These are phyloP conservation scores for Danio jaintianensis DNA, from an alignment of 2,797 vertebrate species.

Conservation along the genomic window DNA sequence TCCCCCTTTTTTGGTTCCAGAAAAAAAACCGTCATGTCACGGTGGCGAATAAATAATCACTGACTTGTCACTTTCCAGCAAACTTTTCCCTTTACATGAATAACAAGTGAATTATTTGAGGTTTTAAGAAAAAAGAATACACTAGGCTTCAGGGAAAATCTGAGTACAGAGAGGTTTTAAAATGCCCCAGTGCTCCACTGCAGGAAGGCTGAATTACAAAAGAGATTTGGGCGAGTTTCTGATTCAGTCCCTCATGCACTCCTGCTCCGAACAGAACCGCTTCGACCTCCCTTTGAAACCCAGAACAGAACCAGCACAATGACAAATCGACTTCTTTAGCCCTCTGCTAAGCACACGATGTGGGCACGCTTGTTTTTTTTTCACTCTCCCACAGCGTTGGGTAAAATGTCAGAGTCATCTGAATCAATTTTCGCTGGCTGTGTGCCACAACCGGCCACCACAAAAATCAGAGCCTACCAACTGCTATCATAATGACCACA, in stretches of 20 bases:
- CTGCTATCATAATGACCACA: conserved; percentile 4
- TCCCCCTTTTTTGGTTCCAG: not conserved
- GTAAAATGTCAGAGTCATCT: conserved; percentile 68
- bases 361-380: conserved; percentile 24
- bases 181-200: not conserved
- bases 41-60: not conserved
- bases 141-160: not conserved
- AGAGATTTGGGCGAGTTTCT: not conserved
- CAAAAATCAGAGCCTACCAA: conserved; percentile 14
- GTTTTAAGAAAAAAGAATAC: not conserved
- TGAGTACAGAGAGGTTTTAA: not conserved
- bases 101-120: not conserved
- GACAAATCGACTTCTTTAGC: conserved; percentile 28
- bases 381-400: conserved; percentile 56
- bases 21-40: not conserved
- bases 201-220: conserved; percentile 11
- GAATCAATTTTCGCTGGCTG: conserved; percentile 46
- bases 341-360: conserved; percentile 7
- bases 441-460: conserved; percentile 40
- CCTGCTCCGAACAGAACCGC: not conserved
- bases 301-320: conserved; percentile 7
- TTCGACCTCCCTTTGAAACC: not conserved
- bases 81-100: not conserved
- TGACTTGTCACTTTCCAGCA: not conserved
- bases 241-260: not conserved